Evolutionary conservation across 2,113 vertebrate species (phyloP).

Genomic region (Pituophis catenifer): DNA sequence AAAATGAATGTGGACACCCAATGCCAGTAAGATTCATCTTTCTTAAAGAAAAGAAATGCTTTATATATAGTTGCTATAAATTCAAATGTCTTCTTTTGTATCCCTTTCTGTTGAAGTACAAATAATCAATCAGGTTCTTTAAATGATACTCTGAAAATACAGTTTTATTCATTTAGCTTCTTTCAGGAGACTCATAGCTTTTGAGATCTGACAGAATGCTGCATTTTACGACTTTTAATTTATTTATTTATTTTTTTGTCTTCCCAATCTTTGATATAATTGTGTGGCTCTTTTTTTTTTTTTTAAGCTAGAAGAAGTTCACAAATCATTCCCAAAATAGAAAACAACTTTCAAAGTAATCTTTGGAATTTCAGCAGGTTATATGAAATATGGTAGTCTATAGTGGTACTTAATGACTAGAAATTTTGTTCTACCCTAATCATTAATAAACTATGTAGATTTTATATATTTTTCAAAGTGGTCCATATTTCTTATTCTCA

Average conservation of each 20-base stretch:
- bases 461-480: not conserved
- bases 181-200: not conserved
- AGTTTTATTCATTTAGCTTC: slow-evolving; percentile 5
- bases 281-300: not conserved
- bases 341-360: not conserved
- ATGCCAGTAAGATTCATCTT: not conserved
- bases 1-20: not conserved
- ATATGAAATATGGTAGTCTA: not conserved
- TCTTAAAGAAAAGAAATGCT: not conserved
- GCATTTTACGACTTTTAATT: not conserved
- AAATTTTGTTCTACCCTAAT: not conserved
- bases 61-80: not conserved
- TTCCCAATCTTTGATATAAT: not conserved
- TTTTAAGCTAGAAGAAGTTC: not conserved
- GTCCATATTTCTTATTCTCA: not conserved
- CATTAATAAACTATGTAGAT: not conserved
- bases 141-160: not conserved
- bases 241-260: not conserved
- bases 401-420: not conserved
- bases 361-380: not conserved
- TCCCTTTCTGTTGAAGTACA: not conserved
- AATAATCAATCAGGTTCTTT: not conserved
- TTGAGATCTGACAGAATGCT: not conserved
- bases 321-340: not conserved
- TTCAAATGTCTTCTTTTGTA: not conserved